Evolutionary conservation across 2,888 invertebrate genomes (phyloP), one percentile per base, ranked within the genome.

Genomic region (Brassicogethes aeneus): DNA sequence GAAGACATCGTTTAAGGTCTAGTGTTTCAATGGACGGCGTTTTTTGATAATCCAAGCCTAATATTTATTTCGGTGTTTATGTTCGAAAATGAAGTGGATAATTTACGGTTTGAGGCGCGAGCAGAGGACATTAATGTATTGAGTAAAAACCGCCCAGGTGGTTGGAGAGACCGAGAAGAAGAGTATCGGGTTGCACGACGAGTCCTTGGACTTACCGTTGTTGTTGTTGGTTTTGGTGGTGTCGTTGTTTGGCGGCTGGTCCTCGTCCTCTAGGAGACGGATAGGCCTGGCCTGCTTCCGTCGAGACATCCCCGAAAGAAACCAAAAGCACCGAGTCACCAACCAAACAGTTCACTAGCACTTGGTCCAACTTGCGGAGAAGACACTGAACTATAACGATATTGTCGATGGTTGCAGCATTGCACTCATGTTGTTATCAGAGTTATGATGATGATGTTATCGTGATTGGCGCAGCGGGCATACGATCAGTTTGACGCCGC

Each of bases 211-310:
- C 60, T 62, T 61, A 64, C 64, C 64, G 52, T 52, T 47, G 49
- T 50, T 17, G 30, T 33, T 14, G 37, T 48, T 42, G 38, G 42
- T 30, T 42, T 49, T 36, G 37, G 50, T 47, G 39, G 46, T 46
- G 16, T 42, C 48, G 48, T 56, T 37, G 46, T 55, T 41, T 42
- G 54, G 45, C 42, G 58, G 48, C 46, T 56, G 45, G 41, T 62
- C 65, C 49, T 72, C 73, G 50, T 70, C 69, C 60, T 73, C 72
- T 48, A 70, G 67, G 53, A 71, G 68, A 47, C 71, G 65, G 53
- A 70, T 71, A 49, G 74, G 74, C 50, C 73, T 65, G 38, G 72
- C 72, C 57, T 74, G 74, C 64, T 74, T 74, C 59, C 74, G 64
- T 46, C 74, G 69, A 53, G 74, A 73, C 73, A 73, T 73, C 51